Evolutionary conservation across 2,113 vertebrate species (phyloP), one percentile per base, ranked within the genome.

Genomic region (Callipepla squamata): DNA sequence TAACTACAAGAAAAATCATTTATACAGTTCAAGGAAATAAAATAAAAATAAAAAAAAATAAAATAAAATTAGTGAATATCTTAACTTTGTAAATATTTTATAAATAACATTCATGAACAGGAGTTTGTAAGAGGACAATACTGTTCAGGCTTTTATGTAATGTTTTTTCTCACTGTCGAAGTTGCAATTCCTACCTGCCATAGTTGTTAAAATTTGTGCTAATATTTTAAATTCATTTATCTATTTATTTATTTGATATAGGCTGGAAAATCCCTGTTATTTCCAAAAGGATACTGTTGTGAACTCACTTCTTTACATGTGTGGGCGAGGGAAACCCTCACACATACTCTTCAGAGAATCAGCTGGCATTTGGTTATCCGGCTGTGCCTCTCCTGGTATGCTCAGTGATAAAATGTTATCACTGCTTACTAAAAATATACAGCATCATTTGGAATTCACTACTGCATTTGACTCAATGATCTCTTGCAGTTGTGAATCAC

Each of bases 401-500:
- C 48, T 90, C 61, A 88, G 45, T 48, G 85, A n/a, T 74, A 87
- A 95, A 82, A 93, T 50, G 12, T 51, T 90, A 84, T 55, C 11
- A 1, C 38, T 82, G 40, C 21, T 63, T 92, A 75, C 81, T 87
- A 93, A 94, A 93, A 80, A 74, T 85, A 91, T 13, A 45, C 66
- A 51, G 4, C 38, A 66, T 79, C 4, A 73, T 87, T 82, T 91
- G 70, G 91, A 91, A 96, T 69, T 26, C 13, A 79, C 44, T 84
- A 40, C 17, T 81, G 11, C 63, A 59, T 63, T 84, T 89, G 42
- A 66, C 38, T 85, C 23, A 28, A 3, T 38, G 82, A 92, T 48
- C 40, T 91, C 34, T 55, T 2, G 1, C 23, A 87, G 69, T 68
- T 92, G 21, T 26, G 42, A 81, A 84, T 80, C 45, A 69, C 20